Conservation (phyloP, 2,113 vertebrate genomes). For the Aegypius monachus region DNA sequence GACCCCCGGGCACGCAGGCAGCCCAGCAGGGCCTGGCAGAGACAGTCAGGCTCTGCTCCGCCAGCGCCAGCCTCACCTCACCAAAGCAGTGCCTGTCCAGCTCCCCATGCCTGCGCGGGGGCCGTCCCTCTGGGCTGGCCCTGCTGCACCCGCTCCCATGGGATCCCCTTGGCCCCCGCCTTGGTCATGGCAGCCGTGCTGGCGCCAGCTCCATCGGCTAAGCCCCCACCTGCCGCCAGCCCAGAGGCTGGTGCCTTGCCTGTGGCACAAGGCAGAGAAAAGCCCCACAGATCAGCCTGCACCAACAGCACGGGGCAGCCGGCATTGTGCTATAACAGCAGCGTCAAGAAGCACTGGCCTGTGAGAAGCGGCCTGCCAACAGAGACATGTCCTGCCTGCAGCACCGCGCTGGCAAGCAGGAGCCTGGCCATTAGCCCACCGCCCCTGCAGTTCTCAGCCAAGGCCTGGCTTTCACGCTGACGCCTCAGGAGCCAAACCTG, state of each 20-base stretch:
- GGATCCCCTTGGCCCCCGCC: too few relatives aligned
- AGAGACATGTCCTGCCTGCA: not conserved
- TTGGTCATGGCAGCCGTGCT: not conserved
- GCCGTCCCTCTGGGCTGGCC: too few relatives aligned
- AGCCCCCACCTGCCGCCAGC: not conserved
- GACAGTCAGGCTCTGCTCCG: rapidly evolving
- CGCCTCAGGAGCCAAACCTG: not conserved
- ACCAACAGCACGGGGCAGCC: rapidly evolving
- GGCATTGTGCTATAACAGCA: rapidly evolving
- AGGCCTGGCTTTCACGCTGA: not conserved
- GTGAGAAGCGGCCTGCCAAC: not conserved
- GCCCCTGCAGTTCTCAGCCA: not conserved
- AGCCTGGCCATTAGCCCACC: not conserved
- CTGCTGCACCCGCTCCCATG: not conserved
- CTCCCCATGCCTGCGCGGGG: rapidly evolving
- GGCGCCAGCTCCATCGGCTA: not conserved
- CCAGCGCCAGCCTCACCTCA: not conserved
- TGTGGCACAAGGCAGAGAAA: rapidly evolving
- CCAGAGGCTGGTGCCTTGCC: too few relatives aligned
- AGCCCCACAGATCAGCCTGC: not conserved
- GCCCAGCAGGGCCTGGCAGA: not conserved
- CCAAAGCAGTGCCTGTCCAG: rapidly evolving
- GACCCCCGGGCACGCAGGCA: not conserved
- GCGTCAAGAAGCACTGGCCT: not conserved
- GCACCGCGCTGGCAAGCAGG: too few relatives aligned